phyloP scores from a whole-genome alignment of 2,113 vertebrate genomes.

The Tylochromis polylepis region DNA sequence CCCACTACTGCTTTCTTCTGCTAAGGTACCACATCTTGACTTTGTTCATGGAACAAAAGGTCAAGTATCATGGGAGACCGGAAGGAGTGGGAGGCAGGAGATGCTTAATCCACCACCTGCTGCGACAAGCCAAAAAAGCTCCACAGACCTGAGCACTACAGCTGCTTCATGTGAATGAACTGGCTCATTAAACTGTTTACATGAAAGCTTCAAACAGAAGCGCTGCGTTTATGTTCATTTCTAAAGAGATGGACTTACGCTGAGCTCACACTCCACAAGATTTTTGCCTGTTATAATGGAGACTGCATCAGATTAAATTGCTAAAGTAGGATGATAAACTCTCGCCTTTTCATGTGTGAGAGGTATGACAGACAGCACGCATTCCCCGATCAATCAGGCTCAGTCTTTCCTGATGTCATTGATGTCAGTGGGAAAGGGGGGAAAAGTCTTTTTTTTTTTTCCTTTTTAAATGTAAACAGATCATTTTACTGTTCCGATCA shows the following conservation, averaged over 20 bases:
- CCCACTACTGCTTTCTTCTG: background rate
- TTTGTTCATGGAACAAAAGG: constrained; percentile 11
- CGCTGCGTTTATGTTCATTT: background rate
- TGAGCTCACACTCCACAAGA: background rate
- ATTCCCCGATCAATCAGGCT: background rate
- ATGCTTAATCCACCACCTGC: background rate
- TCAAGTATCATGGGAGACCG: background rate
- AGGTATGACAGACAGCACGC: background rate
- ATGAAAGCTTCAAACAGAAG: background rate
- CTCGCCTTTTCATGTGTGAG: background rate
- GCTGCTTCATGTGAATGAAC: background rate
- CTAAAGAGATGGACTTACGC: accelerated
- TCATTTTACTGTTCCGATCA: background rate
- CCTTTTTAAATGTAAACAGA: background rate
- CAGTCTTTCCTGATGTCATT: accelerated
- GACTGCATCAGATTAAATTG: background rate
- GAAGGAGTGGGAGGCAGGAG: background rate
- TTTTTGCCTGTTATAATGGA: background rate
- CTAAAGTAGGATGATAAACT: background rate
- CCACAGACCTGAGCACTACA: background rate
- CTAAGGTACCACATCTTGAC: background rate
- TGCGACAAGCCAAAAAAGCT: background rate
- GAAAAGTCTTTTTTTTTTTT: background rate
- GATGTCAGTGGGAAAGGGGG: background rate
- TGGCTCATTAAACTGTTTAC: background rate